Percentiles rank a stretch among this genome's conserved stretches.
These are phyloP conservation scores for Sesia apiformis DNA, from an alignment of 2,888 invertebrate genomes.

Conservation along the genomic window DNA sequence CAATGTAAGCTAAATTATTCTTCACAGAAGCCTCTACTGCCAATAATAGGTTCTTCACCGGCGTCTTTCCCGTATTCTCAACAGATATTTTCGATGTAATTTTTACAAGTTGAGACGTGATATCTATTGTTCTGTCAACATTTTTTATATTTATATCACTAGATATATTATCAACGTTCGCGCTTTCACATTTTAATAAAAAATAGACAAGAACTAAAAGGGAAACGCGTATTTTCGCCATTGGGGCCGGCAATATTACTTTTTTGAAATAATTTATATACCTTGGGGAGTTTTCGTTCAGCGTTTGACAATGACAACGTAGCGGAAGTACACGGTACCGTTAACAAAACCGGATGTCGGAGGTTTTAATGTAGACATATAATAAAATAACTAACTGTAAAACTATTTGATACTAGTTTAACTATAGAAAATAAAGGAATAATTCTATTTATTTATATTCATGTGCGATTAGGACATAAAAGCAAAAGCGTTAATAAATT, in stretches of 20 bases:
- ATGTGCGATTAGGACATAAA: too few species aligned
- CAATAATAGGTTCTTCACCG: constrained; percentile 81
- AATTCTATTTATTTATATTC: too few species aligned
- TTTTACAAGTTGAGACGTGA: constrained; percentile 92
- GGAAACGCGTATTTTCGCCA: constrained; percentile 48
- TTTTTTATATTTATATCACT: constrained; percentile 80
- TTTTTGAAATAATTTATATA: background rate
- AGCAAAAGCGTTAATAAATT: too few species aligned
- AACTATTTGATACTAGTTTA: too few species aligned
- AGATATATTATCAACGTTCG: constrained; percentile 60
- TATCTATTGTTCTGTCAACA: constrained; percentile 90
- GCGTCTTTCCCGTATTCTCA: constrained; percentile 86
- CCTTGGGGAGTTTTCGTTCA: constrained; percentile 2
- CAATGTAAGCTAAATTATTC: constrained; percentile 82
- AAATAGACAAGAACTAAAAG: constrained; percentile 43
- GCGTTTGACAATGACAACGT: constrained; percentile 47
- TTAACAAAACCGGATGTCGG: background rate
- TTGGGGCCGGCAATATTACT: constrained; percentile 39
- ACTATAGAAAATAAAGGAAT: too few species aligned
- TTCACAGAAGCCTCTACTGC: constrained; percentile 78
- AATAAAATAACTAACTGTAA: too few species aligned
- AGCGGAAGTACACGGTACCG: constrained; percentile 66
- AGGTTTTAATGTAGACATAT: too few species aligned
- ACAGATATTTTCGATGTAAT: constrained; percentile 84
- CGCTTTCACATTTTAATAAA: constrained; percentile 36